Evolutionary conservation across 30 jellyfish, hydroid and myxozoan genomes (phyloP).

Genomic region (Phacellophora camtschatica): DNA sequence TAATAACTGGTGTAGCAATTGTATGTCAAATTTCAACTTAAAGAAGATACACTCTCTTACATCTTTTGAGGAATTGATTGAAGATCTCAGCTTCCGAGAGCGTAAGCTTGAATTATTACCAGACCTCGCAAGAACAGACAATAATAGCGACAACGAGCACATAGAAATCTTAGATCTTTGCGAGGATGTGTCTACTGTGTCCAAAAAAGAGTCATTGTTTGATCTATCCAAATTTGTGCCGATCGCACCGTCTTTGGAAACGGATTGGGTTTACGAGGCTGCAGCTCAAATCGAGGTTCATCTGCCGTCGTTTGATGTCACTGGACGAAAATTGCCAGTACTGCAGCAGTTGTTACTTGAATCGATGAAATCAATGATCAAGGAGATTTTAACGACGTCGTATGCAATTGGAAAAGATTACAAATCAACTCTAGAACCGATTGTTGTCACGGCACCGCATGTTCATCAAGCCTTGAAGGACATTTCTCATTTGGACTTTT

Average conservation of each 20-base stretch:
- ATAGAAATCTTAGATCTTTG: conserved; percentile 29
- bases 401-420: conserved; percentile 46
- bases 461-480: conserved; percentile 35
- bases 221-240: conserved; percentile 19
- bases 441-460: conserved; percentile 69
- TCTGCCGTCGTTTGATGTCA: conserved; percentile 27
- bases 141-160: conserved; percentile 1
- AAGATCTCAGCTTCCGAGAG: conserved; percentile 3
- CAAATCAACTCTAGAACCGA: conserved; percentile 57
- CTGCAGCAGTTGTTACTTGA: conserved; percentile 65
- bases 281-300: conserved; percentile 78
- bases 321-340: conserved; percentile 55
- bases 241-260: not conserved
- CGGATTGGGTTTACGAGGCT: conserved; percentile 84
- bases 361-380: conserved; percentile 67
- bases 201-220: not conserved
- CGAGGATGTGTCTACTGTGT: not conserved
- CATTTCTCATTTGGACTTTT: conserved; percentile 66
- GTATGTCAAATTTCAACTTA: conserved; percentile 5
- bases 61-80: conserved; percentile 37
- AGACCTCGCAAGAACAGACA: not conserved
- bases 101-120: not conserved
- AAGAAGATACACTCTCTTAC: conserved; percentile 31
- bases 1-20: conserved; percentile 51
- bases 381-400: conserved; percentile 49